Evolutionary conservation across 2,113 vertebrate species (phyloP).

Genomic region (Speoplatyrhinus poulsoni): DNA sequence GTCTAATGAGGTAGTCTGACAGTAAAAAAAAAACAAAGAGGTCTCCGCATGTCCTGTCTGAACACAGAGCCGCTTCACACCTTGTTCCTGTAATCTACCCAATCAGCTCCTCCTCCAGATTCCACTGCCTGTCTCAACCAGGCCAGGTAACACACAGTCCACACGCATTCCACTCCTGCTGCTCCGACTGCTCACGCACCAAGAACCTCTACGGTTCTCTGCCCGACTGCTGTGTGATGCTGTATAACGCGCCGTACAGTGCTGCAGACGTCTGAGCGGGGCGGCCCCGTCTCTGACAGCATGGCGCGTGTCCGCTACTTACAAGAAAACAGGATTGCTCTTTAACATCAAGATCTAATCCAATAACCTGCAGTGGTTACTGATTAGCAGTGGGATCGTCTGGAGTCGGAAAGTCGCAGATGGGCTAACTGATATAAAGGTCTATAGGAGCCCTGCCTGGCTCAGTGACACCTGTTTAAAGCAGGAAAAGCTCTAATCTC

Average conservation of each 20-base stretch:
- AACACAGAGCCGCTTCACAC: slow-evolving; percentile 49
- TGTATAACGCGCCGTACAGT: slow-evolving; percentile 8
- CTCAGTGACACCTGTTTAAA: slow-evolving; percentile 80
- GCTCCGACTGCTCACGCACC: slow-evolving; percentile 26
- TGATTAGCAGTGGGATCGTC: slow-evolving; percentile 80
- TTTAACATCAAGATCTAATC: slow-evolving; percentile 82
- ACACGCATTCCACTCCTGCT: slow-evolving; percentile 27
- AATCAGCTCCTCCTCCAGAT: slow-evolving; percentile 51
- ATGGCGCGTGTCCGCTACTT: slow-evolving; percentile 65
- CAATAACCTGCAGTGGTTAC: slow-evolving; percentile 78
- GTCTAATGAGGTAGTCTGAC: slow-evolving; percentile 12
- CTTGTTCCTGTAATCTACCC: slow-evolving; percentile 48
- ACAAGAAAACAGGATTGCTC: slow-evolving; percentile 77
- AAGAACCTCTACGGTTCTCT: slow-evolving; percentile 43
- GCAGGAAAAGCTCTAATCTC: slow-evolving; percentile 76
- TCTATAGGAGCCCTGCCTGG: slow-evolving; percentile 69
- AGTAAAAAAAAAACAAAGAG: slow-evolving; percentile 20
- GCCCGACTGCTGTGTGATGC: background rate
- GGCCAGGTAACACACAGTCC: slow-evolving; percentile 37
- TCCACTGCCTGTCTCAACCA: slow-evolving; percentile 54
- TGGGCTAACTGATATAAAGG: slow-evolving; percentile 70
- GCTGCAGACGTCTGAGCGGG: slow-evolving; percentile 45
- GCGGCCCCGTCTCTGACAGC: slow-evolving; percentile 49
- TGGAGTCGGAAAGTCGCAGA: slow-evolving; percentile 77
- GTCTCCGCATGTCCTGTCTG: slow-evolving; percentile 33